Base-by-base conservation (phyloP, 2,888 invertebrate genomes). In the Macrophya annulata region DNA sequence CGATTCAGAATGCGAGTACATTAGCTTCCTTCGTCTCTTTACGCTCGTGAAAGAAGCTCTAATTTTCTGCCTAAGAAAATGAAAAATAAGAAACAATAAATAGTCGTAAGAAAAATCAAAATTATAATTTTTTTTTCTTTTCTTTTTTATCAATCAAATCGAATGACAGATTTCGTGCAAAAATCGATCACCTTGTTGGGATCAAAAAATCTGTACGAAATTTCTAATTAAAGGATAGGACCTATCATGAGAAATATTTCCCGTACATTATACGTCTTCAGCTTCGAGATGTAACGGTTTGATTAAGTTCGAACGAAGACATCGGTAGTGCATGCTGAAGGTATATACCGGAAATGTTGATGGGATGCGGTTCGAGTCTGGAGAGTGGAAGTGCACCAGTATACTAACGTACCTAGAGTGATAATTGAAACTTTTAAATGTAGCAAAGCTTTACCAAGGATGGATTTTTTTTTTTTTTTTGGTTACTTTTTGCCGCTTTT, bases 311-410 rank as follows among this genome's bases (percentile, higher is more conserved):
- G 48, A 77, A 77, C 77, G 25, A 55, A 77, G 51, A 51, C 77
- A 43, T 77, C 37, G 74, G 43, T 45, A 45, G 12, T 12, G 74
- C 74, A 21, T 74, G 72, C 17, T 72, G 21, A 45, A 45, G 43
- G 45, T 74, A 45, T 74, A 31, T 31, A 85, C 79, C 82, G 85
- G 76, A 31, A 84, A 84, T 79, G 81, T 86, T 85, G 72, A 37
- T 43, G 25, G 59, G 77, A 85, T 85, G 43, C 85, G 74, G 86
- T 86, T 86, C 86, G 85, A 81, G 85, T 84, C 83, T 72, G 48
- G 59, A 84, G 85, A 77, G 45, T n/a, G 43, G n/a, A 21, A 74
- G 74, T 68, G 4, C 12, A 21, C 6, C 37, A 15, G 37, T n/a
- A 62, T 17, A 62, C 21, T 62, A 48, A 48, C n/a, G 15, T 43